These are phyloP conservation scores for Catocala nupta DNA, from an alignment of 2,888 invertebrate genomes.

Conservation along the genomic window DNA sequence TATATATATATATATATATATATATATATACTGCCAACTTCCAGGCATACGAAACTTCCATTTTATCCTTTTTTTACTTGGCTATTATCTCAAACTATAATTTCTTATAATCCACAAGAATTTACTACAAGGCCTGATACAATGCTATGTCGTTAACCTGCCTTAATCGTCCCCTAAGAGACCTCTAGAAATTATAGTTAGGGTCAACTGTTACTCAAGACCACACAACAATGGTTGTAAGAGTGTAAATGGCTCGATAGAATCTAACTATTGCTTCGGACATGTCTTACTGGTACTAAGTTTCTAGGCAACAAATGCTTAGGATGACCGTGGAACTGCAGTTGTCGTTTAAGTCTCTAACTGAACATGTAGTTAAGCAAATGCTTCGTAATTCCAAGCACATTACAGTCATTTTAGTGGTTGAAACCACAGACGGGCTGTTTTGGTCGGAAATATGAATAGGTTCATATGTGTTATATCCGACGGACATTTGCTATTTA, in stretches of 20 bases:
- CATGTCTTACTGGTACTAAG: background rate
- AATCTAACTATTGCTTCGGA: slow-evolving; percentile 9
- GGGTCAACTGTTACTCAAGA: background rate
- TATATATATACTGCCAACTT: too few relatives aligned
- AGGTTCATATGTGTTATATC: too few relatives aligned
- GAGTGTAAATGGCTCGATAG: slow-evolving; percentile 1
- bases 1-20: too few relatives aligned
- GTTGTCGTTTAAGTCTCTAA: slow-evolving; percentile 3
- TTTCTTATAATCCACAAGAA: too few relatives aligned
- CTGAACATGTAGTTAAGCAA: background rate
- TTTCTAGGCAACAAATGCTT: slow-evolving; percentile 1
- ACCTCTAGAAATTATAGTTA: too few relatives aligned
- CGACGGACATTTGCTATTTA: too few relatives aligned
- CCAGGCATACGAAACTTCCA: too few relatives aligned
- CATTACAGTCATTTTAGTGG: background rate
- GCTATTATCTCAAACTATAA: too few relatives aligned
- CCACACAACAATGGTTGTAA: background rate
- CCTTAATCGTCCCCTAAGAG: too few relatives aligned
- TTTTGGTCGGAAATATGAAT: background rate
- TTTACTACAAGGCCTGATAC: too few relatives aligned
- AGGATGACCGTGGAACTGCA: background rate
- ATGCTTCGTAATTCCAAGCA: background rate
- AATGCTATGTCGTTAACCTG: too few relatives aligned
- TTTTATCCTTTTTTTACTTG: too few relatives aligned
- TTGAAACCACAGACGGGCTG: slow-evolving; percentile 2